Evolutionary conservation across 37 sponge, comb jelly and placozoan species (phyloP), one percentile per base, ranked within the genome.

Genomic region (Cliona cf. orientalis): DNA sequence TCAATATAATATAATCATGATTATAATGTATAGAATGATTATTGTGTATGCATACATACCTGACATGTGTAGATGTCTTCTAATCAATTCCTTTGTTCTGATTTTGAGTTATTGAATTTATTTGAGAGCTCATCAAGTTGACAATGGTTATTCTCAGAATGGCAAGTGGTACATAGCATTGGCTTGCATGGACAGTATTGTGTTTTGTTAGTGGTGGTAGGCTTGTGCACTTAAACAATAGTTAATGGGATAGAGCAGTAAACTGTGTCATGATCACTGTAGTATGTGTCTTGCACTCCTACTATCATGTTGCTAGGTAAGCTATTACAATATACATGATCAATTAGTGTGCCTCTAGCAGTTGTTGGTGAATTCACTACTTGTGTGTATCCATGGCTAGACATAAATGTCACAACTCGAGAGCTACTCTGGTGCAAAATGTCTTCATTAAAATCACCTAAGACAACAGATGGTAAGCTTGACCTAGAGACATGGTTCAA

Each of bases 361-460:
- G 76, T 80, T 32, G 80, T 80, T 32, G 80, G 58, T 4, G 40
- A 14, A 3, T 67, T 38, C 34, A 80, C 65, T 45, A 67, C 2
- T 40, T 80, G 80, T 12, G 12, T 45, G 44, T 46, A 73, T 5
- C 55, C 55, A 46, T 73, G 22, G 7, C 28, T 22, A 3, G 55
- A 44, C 76, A 75, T 75, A 7, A 75, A 32, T 3, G 17, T 58
- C 5, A 34, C 34, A 40, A 75, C 14, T 58, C 14, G 5, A 58
- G 76, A 46, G 31, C 29, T 43, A 35, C 21, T 4, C 5, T 31
- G 3, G 29, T 49, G 33, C 28, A 61, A 63, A 46, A 80, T 28
- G 32, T 80, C 58, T 53, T 80, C 70, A 67, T 80, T 80, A 46
- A 80, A 80, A 46, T 75, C 76, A 21, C 76, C 76, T 58, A 80